Percentiles rank a stretch among this genome's conserved stretches.
Evolutionary conservation across 2,888 invertebrate genomes (phyloP).

Genomic region (Phaedon cochleariae): DNA sequence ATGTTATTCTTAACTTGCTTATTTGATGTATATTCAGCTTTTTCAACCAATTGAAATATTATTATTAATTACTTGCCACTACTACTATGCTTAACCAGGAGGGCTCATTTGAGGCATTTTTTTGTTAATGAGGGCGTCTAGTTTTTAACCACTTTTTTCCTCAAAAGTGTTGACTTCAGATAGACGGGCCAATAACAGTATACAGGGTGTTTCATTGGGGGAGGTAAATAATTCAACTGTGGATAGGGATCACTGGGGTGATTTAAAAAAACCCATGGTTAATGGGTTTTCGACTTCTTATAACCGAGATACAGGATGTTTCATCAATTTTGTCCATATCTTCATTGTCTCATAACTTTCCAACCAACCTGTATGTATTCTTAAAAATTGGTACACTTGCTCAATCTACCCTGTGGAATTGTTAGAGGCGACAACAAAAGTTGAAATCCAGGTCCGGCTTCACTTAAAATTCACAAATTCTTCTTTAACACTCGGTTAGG

Average conservation of each 20-base stretch:
- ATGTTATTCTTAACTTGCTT: conserved; percentile 16
- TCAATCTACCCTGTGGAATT: background rate
- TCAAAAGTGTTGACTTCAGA: conserved; percentile 11
- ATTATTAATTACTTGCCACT: conserved; percentile 11
- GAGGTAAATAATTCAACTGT: background rate
- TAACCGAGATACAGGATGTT: too few relatives aligned
- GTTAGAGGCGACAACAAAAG: too few relatives aligned
- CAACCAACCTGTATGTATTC: too few relatives aligned
- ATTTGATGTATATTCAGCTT: conserved; percentile 13
- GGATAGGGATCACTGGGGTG: too few relatives aligned
- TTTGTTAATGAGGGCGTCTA: background rate
- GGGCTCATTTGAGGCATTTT: conserved; percentile 13
- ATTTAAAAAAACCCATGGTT: too few relatives aligned
- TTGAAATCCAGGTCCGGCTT: too few relatives aligned
- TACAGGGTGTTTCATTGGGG: background rate
- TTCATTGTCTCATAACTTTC: too few relatives aligned
- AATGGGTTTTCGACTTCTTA: too few relatives aligned
- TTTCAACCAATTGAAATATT: conserved; percentile 14
- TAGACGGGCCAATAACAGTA: conserved; percentile 13
- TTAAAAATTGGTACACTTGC: too few relatives aligned
- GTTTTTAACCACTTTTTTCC: background rate
- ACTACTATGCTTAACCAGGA: conserved; percentile 15
- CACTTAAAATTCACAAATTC: too few relatives aligned
- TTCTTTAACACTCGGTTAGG: too few relatives aligned
- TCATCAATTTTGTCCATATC: too few relatives aligned